phyloP scores from a whole-genome alignment of 2,113 vertebrate genomes.

The Oncorhynchus masou region DNA sequence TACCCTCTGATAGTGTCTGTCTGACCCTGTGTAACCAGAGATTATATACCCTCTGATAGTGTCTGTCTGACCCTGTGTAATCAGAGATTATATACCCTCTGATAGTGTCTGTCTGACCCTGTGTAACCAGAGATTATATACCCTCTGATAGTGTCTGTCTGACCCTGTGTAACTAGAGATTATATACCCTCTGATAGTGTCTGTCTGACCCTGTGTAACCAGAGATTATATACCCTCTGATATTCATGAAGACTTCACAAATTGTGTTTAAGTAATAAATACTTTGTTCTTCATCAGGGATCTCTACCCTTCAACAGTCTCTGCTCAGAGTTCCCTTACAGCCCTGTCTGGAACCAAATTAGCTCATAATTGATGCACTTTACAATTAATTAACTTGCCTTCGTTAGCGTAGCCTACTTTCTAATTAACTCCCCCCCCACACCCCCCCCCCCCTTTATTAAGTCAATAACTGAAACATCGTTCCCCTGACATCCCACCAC shows the following conservation, averaged over 20 bases:
- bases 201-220: background rate
- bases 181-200: background rate
- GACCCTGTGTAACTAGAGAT: background rate
- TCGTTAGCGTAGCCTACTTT: slow-evolving; percentile 68
- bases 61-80: too few relatives aligned
- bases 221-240: background rate
- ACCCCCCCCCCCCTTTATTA: too few relatives aligned
- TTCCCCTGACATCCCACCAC: too few relatives aligned
- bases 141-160: background rate
- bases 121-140: too few relatives aligned
- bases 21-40: too few relatives aligned
- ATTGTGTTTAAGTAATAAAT: background rate
- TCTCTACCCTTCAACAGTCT: slow-evolving; percentile 37
- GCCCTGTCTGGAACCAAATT: slow-evolving; percentile 71
- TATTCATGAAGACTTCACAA: background rate
- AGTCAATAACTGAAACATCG: too few relatives aligned
- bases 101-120: too few relatives aligned
- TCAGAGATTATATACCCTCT: too few relatives aligned
- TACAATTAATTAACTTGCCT: slow-evolving; percentile 85
- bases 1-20: too few relatives aligned
- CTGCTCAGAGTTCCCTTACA: slow-evolving; percentile 30
- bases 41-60: too few relatives aligned
- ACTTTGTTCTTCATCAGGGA: slow-evolving; percentile 3
- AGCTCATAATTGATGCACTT: slow-evolving; percentile 84
- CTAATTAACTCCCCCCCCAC: slow-evolving; percentile 77